Percentiles rank a stretch among this genome's conserved stretches.
Evolutionary conservation across 2,888 invertebrate species (phyloP).

Genomic region (Pemphredon lugubris): DNA sequence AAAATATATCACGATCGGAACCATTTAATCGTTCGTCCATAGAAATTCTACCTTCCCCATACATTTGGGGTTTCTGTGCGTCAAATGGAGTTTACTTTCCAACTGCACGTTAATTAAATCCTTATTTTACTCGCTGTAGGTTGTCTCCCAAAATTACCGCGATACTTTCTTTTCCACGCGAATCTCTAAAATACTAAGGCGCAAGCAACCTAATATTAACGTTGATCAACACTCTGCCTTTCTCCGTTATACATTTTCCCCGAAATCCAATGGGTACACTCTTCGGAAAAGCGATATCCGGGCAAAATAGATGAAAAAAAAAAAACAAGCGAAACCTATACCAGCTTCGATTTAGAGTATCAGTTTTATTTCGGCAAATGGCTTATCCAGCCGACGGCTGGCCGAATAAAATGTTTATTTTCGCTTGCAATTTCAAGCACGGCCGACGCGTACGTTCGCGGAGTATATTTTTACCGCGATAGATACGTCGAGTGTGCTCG

Average conservation of each 20-base stretch:
- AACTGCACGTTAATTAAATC: too few species aligned
- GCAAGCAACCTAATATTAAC: background rate
- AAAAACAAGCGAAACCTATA: constrained; percentile 11
- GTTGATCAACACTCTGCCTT: background rate
- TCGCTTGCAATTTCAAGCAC: constrained; percentile 51
- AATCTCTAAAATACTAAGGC: too few species aligned
- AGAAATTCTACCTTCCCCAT: too few species aligned
- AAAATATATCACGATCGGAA: background rate
- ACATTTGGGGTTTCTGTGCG: too few species aligned
- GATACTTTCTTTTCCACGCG: too few species aligned
- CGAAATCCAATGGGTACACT: too few species aligned
- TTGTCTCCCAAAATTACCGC: too few species aligned
- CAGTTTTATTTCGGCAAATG: constrained; percentile 43
- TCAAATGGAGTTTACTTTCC: too few species aligned
- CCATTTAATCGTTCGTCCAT: too few species aligned
- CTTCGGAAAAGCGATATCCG: too few species aligned
- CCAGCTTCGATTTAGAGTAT: constrained; percentile 46
- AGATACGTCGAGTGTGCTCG: constrained; percentile 49
- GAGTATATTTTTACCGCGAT: constrained; percentile 47
- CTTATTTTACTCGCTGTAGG: too few species aligned
- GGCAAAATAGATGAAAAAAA: constrained; percentile 8
- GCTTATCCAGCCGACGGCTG: constrained; percentile 29
- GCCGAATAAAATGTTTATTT: constrained; percentile 55
- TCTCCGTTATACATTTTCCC: background rate
- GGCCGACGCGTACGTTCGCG: constrained; percentile 31